These are phyloP conservation scores for Bombus huntii DNA, from an alignment of 1,140 invertebrate species.

Conservation along the genomic window DNA sequence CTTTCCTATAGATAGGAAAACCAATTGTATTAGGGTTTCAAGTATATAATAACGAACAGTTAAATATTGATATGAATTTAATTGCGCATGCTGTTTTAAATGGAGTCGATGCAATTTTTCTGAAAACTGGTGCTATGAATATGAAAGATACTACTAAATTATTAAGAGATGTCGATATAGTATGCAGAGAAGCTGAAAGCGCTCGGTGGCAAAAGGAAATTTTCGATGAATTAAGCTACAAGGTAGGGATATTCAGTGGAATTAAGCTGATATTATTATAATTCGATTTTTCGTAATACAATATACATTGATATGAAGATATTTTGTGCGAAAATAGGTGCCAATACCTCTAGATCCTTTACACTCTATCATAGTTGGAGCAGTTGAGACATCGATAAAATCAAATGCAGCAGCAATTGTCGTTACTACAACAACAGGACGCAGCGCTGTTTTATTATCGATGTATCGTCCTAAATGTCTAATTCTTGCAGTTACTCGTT, in stretches of 20 bases:
- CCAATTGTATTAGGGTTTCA: constrained; percentile 87
- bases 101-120: constrained; percentile 89
- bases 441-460: constrained; percentile 89
- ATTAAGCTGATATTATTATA: background rate
- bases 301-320: too few species aligned
- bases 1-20: constrained; percentile 79
- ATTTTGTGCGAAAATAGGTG: constrained; percentile 68
- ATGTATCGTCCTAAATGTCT: constrained; percentile 93
- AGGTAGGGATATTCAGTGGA: background rate
- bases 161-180: constrained; percentile 86
- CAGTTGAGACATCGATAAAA: constrained; percentile 91
- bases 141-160: constrained; percentile 87
- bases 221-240: constrained; percentile 88
- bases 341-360: constrained; percentile 85
- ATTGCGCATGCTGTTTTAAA: constrained; percentile 91
- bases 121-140: constrained; percentile 90
- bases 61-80: constrained; percentile 88
- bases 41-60: constrained; percentile 86
- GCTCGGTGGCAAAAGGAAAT: constrained; percentile 90
- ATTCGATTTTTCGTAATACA: background rate
- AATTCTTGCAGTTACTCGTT: constrained; percentile 91
- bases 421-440: constrained; percentile 92
- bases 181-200: constrained; percentile 92
- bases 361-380: constrained; percentile 91
- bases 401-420: constrained; percentile 92